Base-by-base conservation (phyloP, 92 coral and sea anemone species). In the Zoanthus sociatus region DNA sequence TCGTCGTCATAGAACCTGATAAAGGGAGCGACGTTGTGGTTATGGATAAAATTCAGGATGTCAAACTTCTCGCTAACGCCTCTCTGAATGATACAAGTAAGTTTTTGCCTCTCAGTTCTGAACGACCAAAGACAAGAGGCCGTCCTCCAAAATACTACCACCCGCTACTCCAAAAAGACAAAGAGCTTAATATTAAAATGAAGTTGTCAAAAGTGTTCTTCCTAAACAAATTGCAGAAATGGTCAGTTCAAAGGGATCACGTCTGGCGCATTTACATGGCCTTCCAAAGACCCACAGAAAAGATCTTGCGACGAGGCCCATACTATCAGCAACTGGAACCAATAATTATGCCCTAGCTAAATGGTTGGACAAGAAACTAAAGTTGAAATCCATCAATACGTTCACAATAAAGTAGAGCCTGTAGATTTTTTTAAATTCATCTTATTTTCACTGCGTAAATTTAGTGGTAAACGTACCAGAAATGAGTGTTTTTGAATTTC, bases 171-270 rank as follows among this genome's bases (percentile, higher is more conserved):
- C 0, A 54, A 13, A 54, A 54, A 54, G 60, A 54, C 13, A 8
- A 54, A 54, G 60, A 54, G 0, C 11, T 4, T 2, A 37, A 37
- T 2, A 37, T 54, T 54, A 54, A 26, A 26, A 54, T 54, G 60
- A 53, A 53, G 58, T 13, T 53, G 58, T 53, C 58, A 53, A 2
- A 53, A 53, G 58, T 0, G 14, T 58, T 58, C 64, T 58, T 58
- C 64, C 64, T 11, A 58, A 60, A 2, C 18, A 60, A 60, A 60
- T 60, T 60, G 66, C 66, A 60, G 66, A 11, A 60, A 11, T 15
- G 66, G 66, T 60, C 66, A 60, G 66, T 60, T 60, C 20, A 60
- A 60, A 60, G 66, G 66, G 66, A 11, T 60, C 18, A 60, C 66
- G 66, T 60, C 66, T 60, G 15, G 26, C 66, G 66, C 66, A 60